phyloP scores from a whole-genome alignment of 2,797 vertebrate species.

The Sebastes iracundus region DNA sequence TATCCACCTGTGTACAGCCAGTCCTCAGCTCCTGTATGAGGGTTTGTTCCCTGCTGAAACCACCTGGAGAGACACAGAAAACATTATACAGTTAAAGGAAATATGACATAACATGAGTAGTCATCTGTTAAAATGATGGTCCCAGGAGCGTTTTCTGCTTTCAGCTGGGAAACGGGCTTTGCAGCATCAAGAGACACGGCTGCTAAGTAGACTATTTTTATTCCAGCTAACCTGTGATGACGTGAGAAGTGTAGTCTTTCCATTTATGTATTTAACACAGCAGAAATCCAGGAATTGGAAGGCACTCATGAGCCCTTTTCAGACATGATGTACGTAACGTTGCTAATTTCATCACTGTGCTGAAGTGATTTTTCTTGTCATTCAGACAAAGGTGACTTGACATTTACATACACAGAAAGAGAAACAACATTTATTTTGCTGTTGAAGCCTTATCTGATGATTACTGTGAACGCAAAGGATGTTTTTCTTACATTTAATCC shows the following conservation, averaged over 20 bases:
- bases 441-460: neutral
- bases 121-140: neutral
- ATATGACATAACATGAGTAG: neutral
- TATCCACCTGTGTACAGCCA: constrained; percentile 96
- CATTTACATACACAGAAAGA: neutral
- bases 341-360: neutral
- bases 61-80: constrained; percentile 67
- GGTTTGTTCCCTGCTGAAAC: constrained; percentile 88
- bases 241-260: neutral
- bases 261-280: neutral
- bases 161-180: neutral
- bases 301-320: neutral
- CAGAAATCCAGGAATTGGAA: neutral
- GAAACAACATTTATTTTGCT: neutral
- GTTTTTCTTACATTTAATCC: neutral
- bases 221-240: neutral
- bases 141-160: neutral
- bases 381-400: neutral
- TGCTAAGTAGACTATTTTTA: neutral
- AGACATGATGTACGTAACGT: neutral
- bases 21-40: constrained; percentile 89
- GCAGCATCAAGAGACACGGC: neutral
- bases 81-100: neutral
- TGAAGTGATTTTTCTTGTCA: neutral
- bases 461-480: neutral